Conservation (phyloP, 2,113 vertebrate genomes). For the Plecotus auritus region DNA sequence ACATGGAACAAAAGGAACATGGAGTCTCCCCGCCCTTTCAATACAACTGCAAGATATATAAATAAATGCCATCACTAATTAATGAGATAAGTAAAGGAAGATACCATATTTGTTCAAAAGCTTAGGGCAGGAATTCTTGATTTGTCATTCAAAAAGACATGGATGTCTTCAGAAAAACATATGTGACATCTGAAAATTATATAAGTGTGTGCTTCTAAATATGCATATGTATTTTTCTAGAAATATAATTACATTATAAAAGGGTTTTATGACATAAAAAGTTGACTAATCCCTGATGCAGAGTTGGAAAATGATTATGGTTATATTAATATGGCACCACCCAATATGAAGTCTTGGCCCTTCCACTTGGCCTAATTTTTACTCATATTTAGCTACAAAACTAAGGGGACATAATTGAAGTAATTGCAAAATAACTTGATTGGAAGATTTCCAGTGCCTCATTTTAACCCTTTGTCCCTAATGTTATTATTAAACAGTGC, state of each 20-base stretch:
- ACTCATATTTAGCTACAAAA: not conserved
- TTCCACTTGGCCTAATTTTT: not conserved
- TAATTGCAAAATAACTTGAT: not conserved
- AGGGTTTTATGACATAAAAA: not conserved
- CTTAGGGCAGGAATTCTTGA: not conserved
- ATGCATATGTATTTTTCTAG: not conserved
- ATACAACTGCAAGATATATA: not conserved
- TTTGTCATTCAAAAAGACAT: not conserved
- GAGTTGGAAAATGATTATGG: not conserved
- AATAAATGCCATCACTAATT: not conserved
- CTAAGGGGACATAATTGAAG: not conserved
- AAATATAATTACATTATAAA: not conserved
- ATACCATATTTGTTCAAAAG: not conserved
- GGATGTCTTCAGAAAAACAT: not conserved
- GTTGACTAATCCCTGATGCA: not conserved
- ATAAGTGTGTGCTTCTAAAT: not conserved
- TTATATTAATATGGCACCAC: not conserved
- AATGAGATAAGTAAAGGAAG: not conserved
- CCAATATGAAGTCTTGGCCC: not conserved
- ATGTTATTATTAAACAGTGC: not conserved
- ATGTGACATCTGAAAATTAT: not conserved
- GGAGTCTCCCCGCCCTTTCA: too few species aligned
- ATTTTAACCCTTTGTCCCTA: not conserved
- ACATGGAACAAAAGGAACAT: too few species aligned
- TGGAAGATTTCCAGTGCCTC: not conserved